Base-by-base conservation (phyloP, 2,113 vertebrate species). In the Gymnocephalus cernua region DNA sequence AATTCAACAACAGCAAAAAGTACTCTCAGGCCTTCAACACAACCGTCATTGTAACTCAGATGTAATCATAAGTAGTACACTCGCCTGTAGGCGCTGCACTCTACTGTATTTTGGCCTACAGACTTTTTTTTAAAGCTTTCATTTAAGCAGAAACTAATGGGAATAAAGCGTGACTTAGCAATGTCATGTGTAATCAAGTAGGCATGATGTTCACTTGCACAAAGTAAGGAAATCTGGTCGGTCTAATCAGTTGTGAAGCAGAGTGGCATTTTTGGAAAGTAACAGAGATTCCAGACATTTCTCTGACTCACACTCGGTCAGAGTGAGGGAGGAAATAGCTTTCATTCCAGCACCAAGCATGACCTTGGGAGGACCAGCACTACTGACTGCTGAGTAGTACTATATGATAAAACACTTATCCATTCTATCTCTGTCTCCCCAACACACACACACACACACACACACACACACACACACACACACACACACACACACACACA, bases 271-370 rank as follows among this genome's bases (percentile, higher is more conserved):
- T 80, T 61, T 61, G 59, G 38, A 76, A 41, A 57, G 44, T 25
- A 77, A 48, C 64, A 72, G 35, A 56, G 74, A 87, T 89, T 88
- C 85, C 85, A 71, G 68, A 58, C 81, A 77, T 85, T 91, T 88
- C 77, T 80, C 57, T n/a, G 0, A 56, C 83, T 84, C 84, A 59
- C 83, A 82, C 83, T 88, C 23, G 66, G 84, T 90, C 82, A 63
- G 75, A 82, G 85, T 15, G 75, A 90, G 77, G 82, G 88, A 93
- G 90, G 91, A 93, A 92, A 93, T 93, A 89, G 80, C 88, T 92
- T n/a, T 93, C 90, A 93, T 94, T 92, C 93, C 92, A 92, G 73
- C 82, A 65, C 77, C 78, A 51, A 68, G 91, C 59, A 47, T 93
- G 93, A 94, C 92, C 92, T 92, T 91, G 93, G 77, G 76, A 90